Evolutionary conservation across 1,140 invertebrate species (phyloP).

Genomic region (Anthonomus grandis): DNA sequence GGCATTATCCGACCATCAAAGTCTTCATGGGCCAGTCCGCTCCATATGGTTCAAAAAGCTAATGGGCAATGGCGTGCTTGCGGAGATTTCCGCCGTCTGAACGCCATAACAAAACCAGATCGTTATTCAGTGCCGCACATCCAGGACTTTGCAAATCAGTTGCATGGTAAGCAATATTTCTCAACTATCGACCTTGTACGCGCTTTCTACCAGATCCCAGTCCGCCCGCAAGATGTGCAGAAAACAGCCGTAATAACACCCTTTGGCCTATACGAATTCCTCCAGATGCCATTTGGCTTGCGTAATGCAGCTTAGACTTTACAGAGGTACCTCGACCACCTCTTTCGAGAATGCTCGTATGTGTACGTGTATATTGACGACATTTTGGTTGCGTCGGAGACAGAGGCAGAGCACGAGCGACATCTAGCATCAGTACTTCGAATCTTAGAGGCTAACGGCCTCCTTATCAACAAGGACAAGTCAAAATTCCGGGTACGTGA

Average conservation of each 20-base stretch:
- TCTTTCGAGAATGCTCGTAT: constrained; percentile 38
- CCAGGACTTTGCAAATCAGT: constrained; percentile 38
- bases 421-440: constrained; percentile 32
- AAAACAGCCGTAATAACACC: constrained; percentile 38
- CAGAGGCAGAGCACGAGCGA: constrained; percentile 35
- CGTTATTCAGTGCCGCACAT: constrained; percentile 40
- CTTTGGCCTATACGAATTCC: constrained; percentile 44
- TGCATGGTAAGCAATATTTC: constrained; percentile 48
- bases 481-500: constrained; percentile 28
- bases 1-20: constrained; percentile 38
- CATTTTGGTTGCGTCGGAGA: constrained; percentile 38
- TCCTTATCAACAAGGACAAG: constrained; percentile 41
- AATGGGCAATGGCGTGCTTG: constrained; percentile 48
- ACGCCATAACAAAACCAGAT: constrained; percentile 42
- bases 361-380: constrained; percentile 42
- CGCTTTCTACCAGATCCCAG: constrained; percentile 53
- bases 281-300: constrained; percentile 40
- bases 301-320: constrained; percentile 49
- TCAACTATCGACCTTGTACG: constrained; percentile 48
- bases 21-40: constrained; percentile 45
- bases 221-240: constrained; percentile 39
- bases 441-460: constrained; percentile 24
- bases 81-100: constrained; percentile 46
- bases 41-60: constrained; percentile 48
- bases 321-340: constrained; percentile 52